Percentiles rank a stretch among this genome's conserved stretches.
Conservation (phyloP, 2,888 invertebrate genomes). For the Horisme vitalbata region DNA sequence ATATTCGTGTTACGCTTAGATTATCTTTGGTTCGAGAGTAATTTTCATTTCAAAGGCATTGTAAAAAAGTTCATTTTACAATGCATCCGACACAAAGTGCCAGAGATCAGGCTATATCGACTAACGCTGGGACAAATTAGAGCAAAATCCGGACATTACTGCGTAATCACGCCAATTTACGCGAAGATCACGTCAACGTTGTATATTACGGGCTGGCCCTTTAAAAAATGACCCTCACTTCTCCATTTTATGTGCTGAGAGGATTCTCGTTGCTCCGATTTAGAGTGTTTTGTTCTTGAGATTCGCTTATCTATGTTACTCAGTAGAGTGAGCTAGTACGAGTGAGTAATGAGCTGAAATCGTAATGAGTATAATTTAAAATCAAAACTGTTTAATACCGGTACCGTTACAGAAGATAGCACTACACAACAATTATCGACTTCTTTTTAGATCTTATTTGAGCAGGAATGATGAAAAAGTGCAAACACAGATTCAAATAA, state of each 20-base stretch:
- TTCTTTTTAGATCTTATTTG: slow-evolving; percentile 16
- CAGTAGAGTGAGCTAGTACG: not conserved
- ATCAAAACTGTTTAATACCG: no score
- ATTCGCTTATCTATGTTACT: not conserved
- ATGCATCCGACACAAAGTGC: slow-evolving; percentile 6
- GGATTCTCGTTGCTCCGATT: slow-evolving; percentile 17
- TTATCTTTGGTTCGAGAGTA: no score
- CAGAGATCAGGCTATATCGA: slow-evolving; percentile 39
- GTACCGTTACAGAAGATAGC: no score
- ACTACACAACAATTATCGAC: not conserved
- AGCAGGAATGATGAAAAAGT: slow-evolving; percentile 26
- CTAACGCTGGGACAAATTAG: slow-evolving; percentile 42
- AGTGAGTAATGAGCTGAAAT: no score
- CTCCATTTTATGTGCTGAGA: slow-evolving; percentile 22
- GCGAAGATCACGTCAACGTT: slow-evolving; percentile 51
- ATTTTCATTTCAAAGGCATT: not conserved
- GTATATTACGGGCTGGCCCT: slow-evolving; percentile 46
- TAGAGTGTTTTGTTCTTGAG: slow-evolving; percentile 1
- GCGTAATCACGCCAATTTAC: slow-evolving; percentile 57
- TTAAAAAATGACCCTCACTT: slow-evolving; percentile 46
- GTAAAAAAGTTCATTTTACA: slow-evolving; percentile 3
- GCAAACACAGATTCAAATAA: slow-evolving; percentile 37
- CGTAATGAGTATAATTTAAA: not conserved
- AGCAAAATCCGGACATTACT: slow-evolving; percentile 39
- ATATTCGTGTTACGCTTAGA: no score